A percentile compares a stretch with the other conserved stretches of the same genome.
phyloP scores from a whole-genome alignment of 2,113 vertebrate species.

The Falco punctatus region DNA sequence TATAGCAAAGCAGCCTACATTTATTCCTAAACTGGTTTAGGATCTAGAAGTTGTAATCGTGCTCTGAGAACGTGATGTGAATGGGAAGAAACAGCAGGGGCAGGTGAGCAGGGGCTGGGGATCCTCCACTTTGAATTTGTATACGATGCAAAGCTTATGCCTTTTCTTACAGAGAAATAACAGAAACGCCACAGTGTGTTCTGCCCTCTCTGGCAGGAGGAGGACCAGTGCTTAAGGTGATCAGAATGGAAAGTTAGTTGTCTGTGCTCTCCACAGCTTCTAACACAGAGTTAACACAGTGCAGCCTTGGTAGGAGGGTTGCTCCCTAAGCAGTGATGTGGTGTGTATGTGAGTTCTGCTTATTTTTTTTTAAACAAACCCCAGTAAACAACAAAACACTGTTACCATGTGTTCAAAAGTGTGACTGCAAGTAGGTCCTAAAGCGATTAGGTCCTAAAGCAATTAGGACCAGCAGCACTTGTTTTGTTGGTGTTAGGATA shows the following conservation, averaged over 20 bases:
- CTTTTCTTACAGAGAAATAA: background rate
- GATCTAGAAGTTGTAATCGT: too few relatives aligned
- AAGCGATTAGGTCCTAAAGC: background rate
- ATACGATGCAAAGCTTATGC: background rate
- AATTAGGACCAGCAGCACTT: background rate
- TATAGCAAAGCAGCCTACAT: background rate
- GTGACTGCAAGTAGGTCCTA: background rate
- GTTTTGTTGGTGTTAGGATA: background rate
- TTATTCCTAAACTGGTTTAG: background rate
- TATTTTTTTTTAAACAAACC: background rate
- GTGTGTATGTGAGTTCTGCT: fast-evolving
- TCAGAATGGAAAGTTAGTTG: background rate
- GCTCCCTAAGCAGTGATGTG: background rate
- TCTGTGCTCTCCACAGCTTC: background rate
- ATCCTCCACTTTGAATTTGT: background rate
- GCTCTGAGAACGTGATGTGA: fast-evolving
- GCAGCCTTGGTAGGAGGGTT: background rate
- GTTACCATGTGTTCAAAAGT: background rate
- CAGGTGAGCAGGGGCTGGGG: background rate
- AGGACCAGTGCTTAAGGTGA: background rate
- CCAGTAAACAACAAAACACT: background rate
- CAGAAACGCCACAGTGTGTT: background rate
- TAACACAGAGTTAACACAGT: background rate
- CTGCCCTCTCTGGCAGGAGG: background rate
- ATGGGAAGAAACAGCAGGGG: background rate